Evolutionary conservation across 2,888 invertebrate species (phyloP), one percentile per base, ranked within the genome.

Genomic region (Pristionchus mayeri): DNA sequence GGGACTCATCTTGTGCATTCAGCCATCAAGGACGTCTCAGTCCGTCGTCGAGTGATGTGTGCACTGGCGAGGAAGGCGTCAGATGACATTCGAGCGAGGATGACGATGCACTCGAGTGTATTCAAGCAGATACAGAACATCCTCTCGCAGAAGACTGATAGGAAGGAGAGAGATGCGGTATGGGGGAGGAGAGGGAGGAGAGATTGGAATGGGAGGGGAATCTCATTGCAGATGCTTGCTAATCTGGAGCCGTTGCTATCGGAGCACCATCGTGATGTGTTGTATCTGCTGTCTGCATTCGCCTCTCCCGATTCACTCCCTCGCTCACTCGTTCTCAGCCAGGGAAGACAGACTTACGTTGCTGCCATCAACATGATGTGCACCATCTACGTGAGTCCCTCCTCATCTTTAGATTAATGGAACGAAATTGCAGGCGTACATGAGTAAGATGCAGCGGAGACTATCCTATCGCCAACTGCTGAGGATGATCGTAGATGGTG

Each of bases 81-180:
- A 48, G 48, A 76, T 13, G 76, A 76, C 48, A 76, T 76, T 48
- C 34, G 27, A 48, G 13, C 44, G 76, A 76, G 76, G 27, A 76
- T 76, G 76, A 76, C 16, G 2, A 76, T 76, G 76, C 76, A 76
- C 27, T 48, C 48, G 7, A 76, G 76, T 76, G 27, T 44, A 76
- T 76, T 76, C 50, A 76, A 48, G 16, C 76, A 76, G 6, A 76
- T 76, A 48, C 48, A 48, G 27, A n/a, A 76, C 48, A 76, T 76
- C 16, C 6, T 76, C 13, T 34, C 13, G 9, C 18, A 48, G n/a
- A 16, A n/a, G 21, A 48, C 24, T 11, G 76, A 48, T n/a, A 76
- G n/a, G 16, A 27, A 24, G 27, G 76, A 76, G 24, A 76, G 37
- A 50, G 30, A 48, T 3, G 30, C 7, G 27, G 50, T 48, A 50